These are phyloP conservation scores for roundworm (Caenorhabditis elegans) DNA, from an alignment of 1,140 invertebrate genomes.

Conservation along the genomic window WBcel235 BX284605.5:20887501-20888000, in stretches of 20 bases:
- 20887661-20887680: too few species aligned
- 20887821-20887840: conserved; percentile 61
- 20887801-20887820: conserved; percentile 64
- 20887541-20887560: too few species aligned
- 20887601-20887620: too few species aligned
- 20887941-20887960: not conserved
- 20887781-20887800: conserved; percentile 30
- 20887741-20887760: conserved; percentile 31
- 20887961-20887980: conserved; percentile 41
- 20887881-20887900: conserved; percentile 60
- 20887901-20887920: conserved; percentile 57
- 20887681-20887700: too few species aligned
- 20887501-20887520: too few species aligned
- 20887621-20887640: too few species aligned
- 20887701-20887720: too few species aligned
- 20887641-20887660: too few species aligned
- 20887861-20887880: conserved; percentile 48
- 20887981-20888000: conserved; percentile 60
- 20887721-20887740: not conserved
- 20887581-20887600: not conserved
- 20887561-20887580: not conserved
- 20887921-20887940: conserved; percentile 27
- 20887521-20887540: too few species aligned
- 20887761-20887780: not conserved
- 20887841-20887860: conserved; percentile 41